A percentile compares a stretch with the other conserved stretches of the same genome.
These are phyloP conservation scores for Gambusia affinis DNA, from an alignment of 2,113 vertebrate species.

Conservation along the genomic window DNA sequence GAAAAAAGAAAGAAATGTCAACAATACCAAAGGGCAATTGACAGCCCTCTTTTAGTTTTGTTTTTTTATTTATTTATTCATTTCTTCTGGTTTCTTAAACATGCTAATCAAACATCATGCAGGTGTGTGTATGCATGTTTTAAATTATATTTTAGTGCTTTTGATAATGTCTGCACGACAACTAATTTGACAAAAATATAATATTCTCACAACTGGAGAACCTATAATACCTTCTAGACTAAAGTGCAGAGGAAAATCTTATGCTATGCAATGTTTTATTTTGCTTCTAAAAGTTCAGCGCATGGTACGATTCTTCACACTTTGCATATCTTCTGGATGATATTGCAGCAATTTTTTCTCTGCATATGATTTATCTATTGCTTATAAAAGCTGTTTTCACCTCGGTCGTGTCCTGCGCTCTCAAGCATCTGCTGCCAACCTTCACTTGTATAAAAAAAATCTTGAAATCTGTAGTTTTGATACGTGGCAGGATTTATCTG, in stretches of 20 bases:
- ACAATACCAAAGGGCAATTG: constrained; percentile 46
- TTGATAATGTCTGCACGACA: too few species aligned
- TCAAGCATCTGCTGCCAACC: constrained; percentile 34
- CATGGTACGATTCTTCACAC: neutral
- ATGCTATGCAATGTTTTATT: too few species aligned
- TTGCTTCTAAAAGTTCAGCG: neutral
- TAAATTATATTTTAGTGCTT: neutral
- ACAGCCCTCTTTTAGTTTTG: neutral
- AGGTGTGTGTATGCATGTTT: neutral
- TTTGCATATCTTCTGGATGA: neutral
- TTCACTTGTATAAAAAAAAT: constrained; percentile 23
- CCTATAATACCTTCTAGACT: too few species aligned
- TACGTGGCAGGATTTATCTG: constrained; percentile 24
- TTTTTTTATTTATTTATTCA: neutral
- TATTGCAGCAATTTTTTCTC: neutral
- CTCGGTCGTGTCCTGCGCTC: constrained; percentile 1
- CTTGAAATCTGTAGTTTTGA: constrained; percentile 32
- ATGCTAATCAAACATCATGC: neutral
- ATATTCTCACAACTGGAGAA: too few species aligned
- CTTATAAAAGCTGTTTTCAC: constrained; percentile 1
- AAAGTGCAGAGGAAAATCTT: too few species aligned
- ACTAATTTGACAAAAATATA: too few species aligned
- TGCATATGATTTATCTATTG: constrained; percentile 5
- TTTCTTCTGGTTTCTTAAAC: neutral
- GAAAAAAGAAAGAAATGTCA: constrained; percentile 36